Evolutionary conservation across 2,888 invertebrate species (phyloP).

Genomic region (Dascillus cervinus): DNA sequence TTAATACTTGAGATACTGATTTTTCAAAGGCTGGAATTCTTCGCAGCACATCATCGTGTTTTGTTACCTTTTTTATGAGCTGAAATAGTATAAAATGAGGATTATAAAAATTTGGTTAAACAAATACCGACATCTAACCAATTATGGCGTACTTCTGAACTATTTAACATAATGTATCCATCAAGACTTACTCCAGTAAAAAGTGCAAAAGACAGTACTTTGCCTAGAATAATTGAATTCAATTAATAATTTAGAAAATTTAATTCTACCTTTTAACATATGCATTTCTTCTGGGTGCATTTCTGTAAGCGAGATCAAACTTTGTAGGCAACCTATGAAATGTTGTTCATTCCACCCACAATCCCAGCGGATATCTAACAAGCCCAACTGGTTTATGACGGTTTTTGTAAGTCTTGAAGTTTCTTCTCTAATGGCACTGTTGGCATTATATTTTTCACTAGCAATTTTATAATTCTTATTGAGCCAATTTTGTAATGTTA

Average conservation of each 20-base stretch:
- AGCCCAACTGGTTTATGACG: slow-evolving; percentile 50
- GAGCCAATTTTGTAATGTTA: slow-evolving; percentile 58
- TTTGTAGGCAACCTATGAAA: slow-evolving; percentile 82
- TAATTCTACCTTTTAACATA: slow-evolving; percentile 51
- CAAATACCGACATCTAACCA: slow-evolving; percentile 76
- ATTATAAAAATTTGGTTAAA: slow-evolving; percentile 6
- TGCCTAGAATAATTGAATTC: slow-evolving; percentile 46
- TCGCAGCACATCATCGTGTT: slow-evolving; percentile 63
- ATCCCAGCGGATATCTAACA: slow-evolving; percentile 64
- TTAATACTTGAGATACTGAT: slow-evolving; percentile 74
- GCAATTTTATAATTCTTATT: slow-evolving; percentile 61
- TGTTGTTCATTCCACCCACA: slow-evolving; percentile 86
- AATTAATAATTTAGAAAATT: not conserved
- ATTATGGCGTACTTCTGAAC: slow-evolving; percentile 86
- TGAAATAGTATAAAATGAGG: slow-evolving; percentile 34
- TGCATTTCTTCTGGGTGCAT: slow-evolving; percentile 67
- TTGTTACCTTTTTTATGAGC: slow-evolving; percentile 74
- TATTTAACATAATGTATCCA: slow-evolving; percentile 83
- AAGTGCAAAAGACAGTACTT: slow-evolving; percentile 77
- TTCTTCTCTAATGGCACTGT: slow-evolving; percentile 64
- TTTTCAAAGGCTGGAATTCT: slow-evolving; percentile 78
- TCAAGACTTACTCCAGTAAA: slow-evolving; percentile 88
- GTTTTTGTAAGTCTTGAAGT: slow-evolving; percentile 56
- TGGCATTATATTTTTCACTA: slow-evolving; percentile 55
- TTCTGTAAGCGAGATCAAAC: slow-evolving; percentile 65